phyloP scores from a whole-genome alignment of 2,113 vertebrate genomes.

The Hydropotes inermis region DNA sequence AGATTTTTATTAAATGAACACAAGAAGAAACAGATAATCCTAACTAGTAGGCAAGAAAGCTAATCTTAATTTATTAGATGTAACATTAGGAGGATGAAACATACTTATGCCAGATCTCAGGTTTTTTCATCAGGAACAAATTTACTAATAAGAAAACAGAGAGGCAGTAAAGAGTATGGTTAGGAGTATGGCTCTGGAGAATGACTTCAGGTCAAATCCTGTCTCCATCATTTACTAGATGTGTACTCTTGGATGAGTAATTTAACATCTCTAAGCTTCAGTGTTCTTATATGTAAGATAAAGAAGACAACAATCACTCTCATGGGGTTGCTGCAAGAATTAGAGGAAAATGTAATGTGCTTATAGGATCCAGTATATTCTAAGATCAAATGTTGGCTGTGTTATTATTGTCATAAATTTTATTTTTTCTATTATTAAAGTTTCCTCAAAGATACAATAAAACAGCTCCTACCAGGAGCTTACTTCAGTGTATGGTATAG shows the following conservation, averaged over 20 bases:
- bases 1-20: neutral
- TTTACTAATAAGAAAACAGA: neutral
- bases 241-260: neutral
- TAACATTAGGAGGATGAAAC: neutral
- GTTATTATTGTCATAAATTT: neutral
- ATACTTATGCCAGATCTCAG: neutral
- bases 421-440: neutral
- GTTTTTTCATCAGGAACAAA: neutral
- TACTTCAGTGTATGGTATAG: neutral
- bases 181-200: neutral
- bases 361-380: neutral
- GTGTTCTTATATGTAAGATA: neutral
- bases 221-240: neutral
- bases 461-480: neutral
- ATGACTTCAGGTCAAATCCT: neutral
- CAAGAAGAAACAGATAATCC: neutral
- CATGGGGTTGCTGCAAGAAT: neutral
- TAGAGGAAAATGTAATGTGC: slow-evolving; percentile 11
- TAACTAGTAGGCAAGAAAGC: neutral
- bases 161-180: neutral
- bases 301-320: neutral
- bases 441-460: slow-evolving; percentile 17
- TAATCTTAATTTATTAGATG: slow-evolving; percentile 10
- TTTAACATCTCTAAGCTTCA: neutral
- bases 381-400: neutral